Conservation (phyloP, 2,888 invertebrate genomes). For the Sesamia inferens region DNA sequence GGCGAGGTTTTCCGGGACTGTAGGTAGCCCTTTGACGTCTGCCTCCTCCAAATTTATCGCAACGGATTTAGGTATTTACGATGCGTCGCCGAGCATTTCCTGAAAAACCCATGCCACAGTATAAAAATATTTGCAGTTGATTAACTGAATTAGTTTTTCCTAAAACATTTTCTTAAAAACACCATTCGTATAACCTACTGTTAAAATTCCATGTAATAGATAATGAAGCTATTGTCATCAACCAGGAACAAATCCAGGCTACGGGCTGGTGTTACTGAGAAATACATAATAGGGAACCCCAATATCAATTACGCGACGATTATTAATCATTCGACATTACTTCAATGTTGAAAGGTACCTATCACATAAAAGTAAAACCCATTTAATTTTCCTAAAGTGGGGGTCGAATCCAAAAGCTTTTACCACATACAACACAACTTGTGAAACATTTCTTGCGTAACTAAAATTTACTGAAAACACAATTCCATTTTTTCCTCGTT, state of each 20-base stretch:
- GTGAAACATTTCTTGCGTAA: not conserved
- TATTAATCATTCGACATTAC: not conserved
- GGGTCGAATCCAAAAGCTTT: not conserved
- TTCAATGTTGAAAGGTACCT: not conserved
- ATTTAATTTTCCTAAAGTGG: conserved; percentile 1
- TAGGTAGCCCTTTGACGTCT: not conserved
- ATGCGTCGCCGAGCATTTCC: not conserved
- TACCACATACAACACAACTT: not conserved
- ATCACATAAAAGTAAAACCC: not conserved
- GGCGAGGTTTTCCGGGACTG: not conserved
- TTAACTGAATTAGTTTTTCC: not conserved
- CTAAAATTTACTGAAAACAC: not conserved
- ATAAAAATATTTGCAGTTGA: not conserved
- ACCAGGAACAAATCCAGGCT: not conserved
- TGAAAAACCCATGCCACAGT: not conserved
- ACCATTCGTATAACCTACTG: not conserved
- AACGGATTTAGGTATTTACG: not conserved
- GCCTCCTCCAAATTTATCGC: not conserved
- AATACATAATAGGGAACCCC: not conserved
- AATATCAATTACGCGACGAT: not conserved
- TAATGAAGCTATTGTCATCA: too few relatives aligned
- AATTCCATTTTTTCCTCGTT: conserved; percentile 15
- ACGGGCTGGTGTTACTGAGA: not conserved
- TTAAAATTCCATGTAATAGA: not conserved
- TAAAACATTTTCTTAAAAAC: too few relatives aligned